Percentiles rank a stretch among this genome's conserved stretches.
These are phyloP conservation scores for Aurelia coerulea DNA, from an alignment of 30 jellyfish, hydroid and myxozoan genomes.

Conservation along the genomic window DNA sequence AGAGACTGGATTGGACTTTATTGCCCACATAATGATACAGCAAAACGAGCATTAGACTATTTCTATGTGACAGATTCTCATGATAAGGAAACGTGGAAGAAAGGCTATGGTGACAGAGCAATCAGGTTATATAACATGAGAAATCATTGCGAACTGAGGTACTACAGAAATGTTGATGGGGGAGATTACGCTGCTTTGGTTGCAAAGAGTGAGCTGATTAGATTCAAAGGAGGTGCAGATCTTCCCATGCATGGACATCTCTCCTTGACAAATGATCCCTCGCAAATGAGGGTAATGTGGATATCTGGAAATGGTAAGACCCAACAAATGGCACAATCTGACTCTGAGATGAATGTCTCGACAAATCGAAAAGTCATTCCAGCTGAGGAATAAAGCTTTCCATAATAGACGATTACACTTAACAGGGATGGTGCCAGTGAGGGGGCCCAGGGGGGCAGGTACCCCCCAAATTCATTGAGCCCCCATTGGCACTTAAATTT, in stretches of 20 bases:
- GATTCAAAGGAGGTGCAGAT: conserved; percentile 65
- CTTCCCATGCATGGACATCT: conserved; percentile 81
- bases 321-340: neutral
- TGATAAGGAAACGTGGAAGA: conserved; percentile 53
- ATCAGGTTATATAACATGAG: conserved; percentile 75
- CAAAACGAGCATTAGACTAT: conserved; percentile 53
- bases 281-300: conserved; percentile 89
- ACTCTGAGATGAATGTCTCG: too few species aligned
- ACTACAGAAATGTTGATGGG: conserved; percentile 53
- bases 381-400: too few species aligned
- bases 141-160: conserved; percentile 58
- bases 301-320: conserved; percentile 77
- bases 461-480: too few species aligned
- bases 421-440: too few species aligned
- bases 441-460: too few species aligned
- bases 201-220: conserved; percentile 62
- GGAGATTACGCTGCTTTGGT: conserved; percentile 52
- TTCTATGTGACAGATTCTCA: conserved; percentile 65
- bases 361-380: too few species aligned
- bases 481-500: too few species aligned
- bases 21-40: conserved; percentile 74
- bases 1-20: conserved; percentile 88
- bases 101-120: conserved; percentile 63
- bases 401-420: too few species aligned
- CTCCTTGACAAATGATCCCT: conserved; percentile 71